These are phyloP conservation scores for Passer domesticus DNA, from an alignment of 2,113 vertebrate genomes.

Conservation along the genomic window DNA sequence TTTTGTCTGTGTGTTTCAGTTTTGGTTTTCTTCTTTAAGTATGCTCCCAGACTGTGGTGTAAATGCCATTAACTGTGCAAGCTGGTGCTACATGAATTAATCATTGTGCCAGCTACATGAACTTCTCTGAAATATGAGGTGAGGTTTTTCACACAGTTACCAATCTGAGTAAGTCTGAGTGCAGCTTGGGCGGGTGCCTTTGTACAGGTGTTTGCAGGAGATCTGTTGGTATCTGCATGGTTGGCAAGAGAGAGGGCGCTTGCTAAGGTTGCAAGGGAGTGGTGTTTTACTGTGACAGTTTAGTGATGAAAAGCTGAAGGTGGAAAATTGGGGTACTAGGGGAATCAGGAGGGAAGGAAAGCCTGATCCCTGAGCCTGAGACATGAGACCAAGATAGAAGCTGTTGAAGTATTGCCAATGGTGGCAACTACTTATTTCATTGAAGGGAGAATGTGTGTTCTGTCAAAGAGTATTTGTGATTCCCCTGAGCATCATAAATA, in stretches of 20 bases:
- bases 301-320: background rate
- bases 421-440: background rate
- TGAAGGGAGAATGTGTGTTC: rapidly evolving
- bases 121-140: background rate
- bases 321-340: background rate
- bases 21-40: background rate
- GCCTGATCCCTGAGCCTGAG: background rate
- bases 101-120: background rate
- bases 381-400: background rate
- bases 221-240: background rate
- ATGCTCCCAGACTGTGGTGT: background rate
- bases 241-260: background rate
- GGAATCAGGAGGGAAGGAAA: background rate
- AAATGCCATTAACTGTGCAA: background rate
- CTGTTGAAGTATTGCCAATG: background rate
- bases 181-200: rapidly evolving
- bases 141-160: background rate
- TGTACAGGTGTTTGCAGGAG: background rate
- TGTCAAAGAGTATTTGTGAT: background rate
- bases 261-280: background rate
- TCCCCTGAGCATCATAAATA: background rate
- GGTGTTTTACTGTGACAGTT: background rate
- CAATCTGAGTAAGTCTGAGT: background rate
- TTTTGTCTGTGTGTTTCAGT: background rate
- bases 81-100: background rate